Base-by-base conservation (phyloP, 2,888 invertebrate species). In the Hemicrepidius hirtus region DNA sequence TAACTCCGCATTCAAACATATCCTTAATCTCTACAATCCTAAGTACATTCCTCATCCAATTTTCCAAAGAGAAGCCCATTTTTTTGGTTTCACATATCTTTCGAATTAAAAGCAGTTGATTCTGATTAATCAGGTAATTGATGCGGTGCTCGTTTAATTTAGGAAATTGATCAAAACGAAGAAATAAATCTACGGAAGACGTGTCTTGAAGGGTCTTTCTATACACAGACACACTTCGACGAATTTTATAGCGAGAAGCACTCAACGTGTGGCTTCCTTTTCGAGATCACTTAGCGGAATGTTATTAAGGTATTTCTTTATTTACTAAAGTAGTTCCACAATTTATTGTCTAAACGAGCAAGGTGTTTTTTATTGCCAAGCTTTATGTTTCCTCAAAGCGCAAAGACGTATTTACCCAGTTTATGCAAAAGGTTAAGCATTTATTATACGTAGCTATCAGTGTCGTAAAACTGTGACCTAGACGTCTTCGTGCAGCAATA, bases 251-350 rank as follows among this genome's bases (percentile, higher is more conserved):
- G 78, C 77, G 41, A 50, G 78, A 78, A 78, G 80, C 80, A 78
- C 78, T 80, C 78, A 79, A 78, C 79, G 76, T 78, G 76, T 78
- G 77, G 77, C 75, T 76, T 79, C 73, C 77, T 77, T 79, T 78
- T 79, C 76, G 75, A 69, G 71, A 73, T 49, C 59, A 68, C 46
- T 68, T 59, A 59, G 12, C 18, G 35, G 40, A 57, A 57, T 59
- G 44, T 57, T 59, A 59, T 49, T 59, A 41, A 40, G 20, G 41
- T 57, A 57, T 59, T 67, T 67, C 53, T 68, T 60, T 59, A 41
- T 68, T 37, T 49, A 60, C 28, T 44, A 32, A 67, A 67, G 67
- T 67, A 57, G 67, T 57, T 44, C 41, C 32, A 20, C 57, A 67
- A 67, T 67, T 67, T 57, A 67, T 57, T 67, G 28, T 35, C 6